A percentile compares a stretch with the other conserved stretches of the same genome.
Conservation (phyloP, 2,888 invertebrate genomes). For the Athalia cordata region DNA sequence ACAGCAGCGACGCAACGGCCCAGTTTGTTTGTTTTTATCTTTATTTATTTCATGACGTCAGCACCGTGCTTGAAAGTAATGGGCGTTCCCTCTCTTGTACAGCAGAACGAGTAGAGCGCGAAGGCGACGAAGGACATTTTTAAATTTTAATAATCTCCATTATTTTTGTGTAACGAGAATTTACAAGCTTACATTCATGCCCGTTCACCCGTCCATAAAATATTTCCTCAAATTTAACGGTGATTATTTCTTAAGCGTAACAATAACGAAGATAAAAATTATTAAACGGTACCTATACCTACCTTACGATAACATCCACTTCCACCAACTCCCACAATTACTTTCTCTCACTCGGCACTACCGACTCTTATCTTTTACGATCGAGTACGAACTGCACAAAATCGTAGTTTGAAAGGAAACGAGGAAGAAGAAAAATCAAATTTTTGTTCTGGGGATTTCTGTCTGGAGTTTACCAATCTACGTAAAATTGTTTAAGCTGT, state of each 20-base stretch:
- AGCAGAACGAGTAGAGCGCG: neutral
- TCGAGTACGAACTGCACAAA: no score
- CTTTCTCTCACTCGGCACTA: neutral
- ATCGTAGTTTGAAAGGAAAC: no score
- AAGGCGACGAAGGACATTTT: constrained; percentile 34
- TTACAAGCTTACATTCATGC: constrained; percentile 45
- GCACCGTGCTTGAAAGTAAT: constrained; percentile 51
- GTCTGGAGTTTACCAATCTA: no score
- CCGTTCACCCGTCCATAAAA: constrained; percentile 49
- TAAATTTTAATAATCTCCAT: constrained; percentile 55
- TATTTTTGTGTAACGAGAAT: constrained; percentile 56
- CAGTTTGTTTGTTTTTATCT: constrained; percentile 52
- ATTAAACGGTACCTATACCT: neutral
- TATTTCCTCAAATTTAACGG: constrained; percentile 48
- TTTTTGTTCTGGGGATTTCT: no score
- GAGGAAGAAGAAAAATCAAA: no score
- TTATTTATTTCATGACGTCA: constrained; percentile 58
- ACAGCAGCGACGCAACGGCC: constrained; percentile 18
- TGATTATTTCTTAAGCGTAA: constrained; percentile 27
- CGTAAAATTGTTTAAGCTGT: neutral
- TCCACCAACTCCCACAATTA: neutral
- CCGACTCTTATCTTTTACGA: no score
- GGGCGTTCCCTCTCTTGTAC: constrained; percentile 34
- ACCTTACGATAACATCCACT: neutral
- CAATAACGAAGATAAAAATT: constrained; percentile 29